Evolutionary conservation across 2,113 vertebrate genomes (phyloP), one percentile per base, ranked within the genome.

Genomic region (Cavia porcellus): DNA sequence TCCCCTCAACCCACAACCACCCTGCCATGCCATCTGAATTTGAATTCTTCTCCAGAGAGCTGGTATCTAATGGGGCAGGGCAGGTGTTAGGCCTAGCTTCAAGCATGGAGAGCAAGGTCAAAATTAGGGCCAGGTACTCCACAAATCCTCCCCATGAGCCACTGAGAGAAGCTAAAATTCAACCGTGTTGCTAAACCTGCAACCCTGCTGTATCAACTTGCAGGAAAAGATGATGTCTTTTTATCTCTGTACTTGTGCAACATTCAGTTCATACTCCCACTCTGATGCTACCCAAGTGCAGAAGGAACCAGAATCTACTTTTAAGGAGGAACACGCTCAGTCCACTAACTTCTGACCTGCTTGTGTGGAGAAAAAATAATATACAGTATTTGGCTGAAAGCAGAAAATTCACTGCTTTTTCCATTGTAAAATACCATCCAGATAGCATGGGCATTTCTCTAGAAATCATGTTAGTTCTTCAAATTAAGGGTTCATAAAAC

Each of bases 401-500:
- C 83, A 81, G 87, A 97, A 64, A 74, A 90, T 59, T 87, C n/a
- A 92, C 88, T 59, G 90, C 93, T 94, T 85, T 97, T 92, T 83
- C 72, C 96, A 91, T 14, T 5, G 66, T 86, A 92, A 97, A 97
- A 84, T 42, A 92, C 55, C 52, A 83, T 91, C 97, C 55, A 93
- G 88, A 74, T 0, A 32, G 80, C 38, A 0, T 70, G 22, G 97
- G 84, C 85, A 75, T 95, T 97, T 98, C 95, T 95, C 82, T 94
- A 96, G 92, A 66, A 92, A 97, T 87, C 85, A 5, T 3, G 90
- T 88, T 61, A 87, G 84, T 97, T 92, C 89, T 96, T 92, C 91
- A 81, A 97, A 89, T 5, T 32, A 94, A n/a, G 93, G 90, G 84
- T 96, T 97, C 97, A 47, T 93, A 95, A 68, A 97, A 98, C 95